phyloP scores from a whole-genome alignment of 2,113 vertebrate genomes.

The Muntiacus muntjak region DNA sequence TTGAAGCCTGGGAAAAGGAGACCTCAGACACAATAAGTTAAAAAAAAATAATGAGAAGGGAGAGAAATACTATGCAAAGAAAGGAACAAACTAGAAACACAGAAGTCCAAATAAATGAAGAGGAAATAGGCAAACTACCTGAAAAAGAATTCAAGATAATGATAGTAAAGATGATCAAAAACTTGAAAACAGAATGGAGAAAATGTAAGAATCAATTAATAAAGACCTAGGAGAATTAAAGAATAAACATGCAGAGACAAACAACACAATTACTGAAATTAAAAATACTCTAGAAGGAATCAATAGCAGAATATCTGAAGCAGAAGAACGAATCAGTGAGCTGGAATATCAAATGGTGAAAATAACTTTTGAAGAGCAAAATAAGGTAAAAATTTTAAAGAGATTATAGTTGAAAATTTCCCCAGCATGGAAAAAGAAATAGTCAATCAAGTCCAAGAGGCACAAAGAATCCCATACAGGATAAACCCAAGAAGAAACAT shows the following conservation, averaged over 20 bases:
- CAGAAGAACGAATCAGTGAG: neutral
- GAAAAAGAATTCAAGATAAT: neutral
- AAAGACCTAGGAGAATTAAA: neutral
- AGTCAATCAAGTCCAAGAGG: neutral
- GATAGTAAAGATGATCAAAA: neutral
- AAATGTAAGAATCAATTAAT: neutral
- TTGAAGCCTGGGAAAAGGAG: neutral
- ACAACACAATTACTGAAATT: neutral
- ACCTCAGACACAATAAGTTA: neutral
- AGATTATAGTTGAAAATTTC: neutral
- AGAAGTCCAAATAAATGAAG: neutral
- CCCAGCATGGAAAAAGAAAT: neutral
- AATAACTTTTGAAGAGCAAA: neutral
- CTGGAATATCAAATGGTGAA: neutral
- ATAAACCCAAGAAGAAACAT: neutral
- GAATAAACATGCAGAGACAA: neutral
- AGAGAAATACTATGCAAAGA: neutral
- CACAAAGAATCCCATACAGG: neutral
- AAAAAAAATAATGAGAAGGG: neutral
- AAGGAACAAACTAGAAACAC: neutral
- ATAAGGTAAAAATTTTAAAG: neutral
- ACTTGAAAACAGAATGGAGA: neutral
- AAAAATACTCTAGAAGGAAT: neutral
- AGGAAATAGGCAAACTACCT: neutral
- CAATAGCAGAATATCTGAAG: neutral